Conservation (phyloP, 2,797 vertebrate species). For the Fistularia tabacaria region DNA sequence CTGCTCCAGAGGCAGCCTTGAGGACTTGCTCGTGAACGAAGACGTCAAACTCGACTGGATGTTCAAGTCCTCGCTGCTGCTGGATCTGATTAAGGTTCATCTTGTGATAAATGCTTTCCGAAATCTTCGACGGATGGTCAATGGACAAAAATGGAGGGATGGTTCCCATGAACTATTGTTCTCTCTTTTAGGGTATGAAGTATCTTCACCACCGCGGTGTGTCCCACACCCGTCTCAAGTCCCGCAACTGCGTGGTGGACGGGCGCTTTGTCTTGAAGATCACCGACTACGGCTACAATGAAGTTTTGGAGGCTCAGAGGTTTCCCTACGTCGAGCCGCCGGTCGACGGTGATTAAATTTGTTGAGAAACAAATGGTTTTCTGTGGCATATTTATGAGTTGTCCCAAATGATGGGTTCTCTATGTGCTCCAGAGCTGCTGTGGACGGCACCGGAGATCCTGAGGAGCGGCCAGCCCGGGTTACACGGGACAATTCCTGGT, state of each 20-base stretch:
- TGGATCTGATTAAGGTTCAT: constrained; percentile 88
- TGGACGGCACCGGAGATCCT: constrained; percentile 81
- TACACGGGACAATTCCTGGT: constrained; percentile 49
- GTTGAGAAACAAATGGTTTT: too few relatives aligned
- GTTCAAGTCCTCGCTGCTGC: constrained; percentile 90
- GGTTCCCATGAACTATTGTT: neutral
- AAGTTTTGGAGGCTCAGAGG: constrained; percentile 71
- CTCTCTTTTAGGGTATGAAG: constrained; percentile 72
- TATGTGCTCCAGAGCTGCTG: constrained; percentile 62
- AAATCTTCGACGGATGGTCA: too few relatives aligned
- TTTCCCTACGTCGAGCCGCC: constrained; percentile 57
- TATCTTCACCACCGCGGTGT: constrained; percentile 75
- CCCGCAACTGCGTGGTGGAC: constrained; percentile 79
- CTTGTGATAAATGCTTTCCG: too few relatives aligned
- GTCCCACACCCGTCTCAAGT: constrained; percentile 73
- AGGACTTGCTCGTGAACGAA: constrained; percentile 83
- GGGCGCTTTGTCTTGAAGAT: constrained; percentile 77
- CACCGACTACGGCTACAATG: constrained; percentile 74
- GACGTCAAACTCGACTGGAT: constrained; percentile 92
- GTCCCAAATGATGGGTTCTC: neutral
- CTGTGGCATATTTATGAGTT: too few relatives aligned
- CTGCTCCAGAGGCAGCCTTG: constrained; percentile 86
- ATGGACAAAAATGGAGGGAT: too few relatives aligned
- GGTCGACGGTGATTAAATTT: constrained; percentile 67
- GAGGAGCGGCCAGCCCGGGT: constrained; percentile 50